phyloP scores from a whole-genome alignment of 2,113 vertebrate genomes.

The Pao palembangensis region DNA sequence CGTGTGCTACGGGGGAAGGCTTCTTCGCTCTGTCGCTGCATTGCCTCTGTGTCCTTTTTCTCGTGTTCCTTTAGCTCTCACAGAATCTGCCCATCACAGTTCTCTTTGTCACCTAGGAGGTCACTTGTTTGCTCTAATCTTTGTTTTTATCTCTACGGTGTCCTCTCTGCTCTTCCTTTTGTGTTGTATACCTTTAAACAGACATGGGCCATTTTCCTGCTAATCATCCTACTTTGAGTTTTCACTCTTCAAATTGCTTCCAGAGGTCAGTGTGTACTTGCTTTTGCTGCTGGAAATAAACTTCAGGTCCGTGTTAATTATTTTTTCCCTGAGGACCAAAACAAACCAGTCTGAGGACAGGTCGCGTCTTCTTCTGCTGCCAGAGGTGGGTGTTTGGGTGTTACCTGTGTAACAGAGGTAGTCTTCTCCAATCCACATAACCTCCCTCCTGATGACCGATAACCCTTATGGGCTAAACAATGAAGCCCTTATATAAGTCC shows the following conservation, averaged over 20 bases:
- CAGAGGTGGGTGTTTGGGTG: constrained; percentile 37
- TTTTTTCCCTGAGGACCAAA: no score
- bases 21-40: constrained; percentile 28
- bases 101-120: constrained; percentile 14
- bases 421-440: constrained; percentile 13
- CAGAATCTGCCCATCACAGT: constrained; percentile 32
- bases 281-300: not conserved
- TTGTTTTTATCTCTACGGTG: constrained; percentile 71
- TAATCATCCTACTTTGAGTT: constrained; percentile 11
- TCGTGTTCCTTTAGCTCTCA: constrained; percentile 35
- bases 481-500: constrained; percentile 69
- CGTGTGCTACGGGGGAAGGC: constrained; percentile 48
- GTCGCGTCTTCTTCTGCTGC: constrained; percentile 22
- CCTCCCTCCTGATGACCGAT: constrained; percentile 48
- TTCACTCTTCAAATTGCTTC: no score
- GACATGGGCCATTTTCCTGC: constrained; percentile 21
- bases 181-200: constrained; percentile 29
- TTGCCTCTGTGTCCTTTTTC: constrained; percentile 21
- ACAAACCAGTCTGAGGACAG: no score
- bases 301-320: no score
- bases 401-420: constrained; percentile 18
- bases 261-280: not conserved
- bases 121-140: constrained; percentile 66
- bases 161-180: constrained; percentile 31
- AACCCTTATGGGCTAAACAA: constrained; percentile 57